Base-by-base conservation (phyloP, 1,140 invertebrate species). In the Nasonia giraulti region DNA sequence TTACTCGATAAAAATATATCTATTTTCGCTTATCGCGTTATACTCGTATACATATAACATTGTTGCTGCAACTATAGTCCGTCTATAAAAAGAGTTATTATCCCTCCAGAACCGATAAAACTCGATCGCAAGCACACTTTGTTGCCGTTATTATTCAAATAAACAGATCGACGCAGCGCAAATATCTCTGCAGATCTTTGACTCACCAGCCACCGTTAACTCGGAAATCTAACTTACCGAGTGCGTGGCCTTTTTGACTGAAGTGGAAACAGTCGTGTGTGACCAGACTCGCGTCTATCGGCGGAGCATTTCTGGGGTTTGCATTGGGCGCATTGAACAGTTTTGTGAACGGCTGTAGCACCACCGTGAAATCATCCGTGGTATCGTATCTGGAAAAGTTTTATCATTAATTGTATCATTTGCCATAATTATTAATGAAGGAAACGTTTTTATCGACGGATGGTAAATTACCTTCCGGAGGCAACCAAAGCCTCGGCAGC, bases 181-280 rank as follows among this genome's bases (percentile, higher is more conserved):
- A 37, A 37, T 27, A 27, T 27, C 27, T 27, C 27, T 27, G 27
- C 27, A 27, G 47, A 50, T 0, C 10, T n/a, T 17, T 62, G 2
- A 62, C n/a, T 6, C 55, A n/a, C 55, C 55, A 40, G n/a, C 44
- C 20, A 7, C 1, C 17, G 66, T 11, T 80, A 37, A 69, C 11
- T 14, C 0, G 44, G 44, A 78, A 69, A 82, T 69, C 3, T 3
- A 20, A n/a, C 85, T 92, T 90, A 94, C 94, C 94, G 27, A 94
- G 89, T 31, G 94, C 93, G 74, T 95, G 95, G 4, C 95, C 94
- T 87, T 94, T 94, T 86, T 94, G 93, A 85, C 94, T 95, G 81
- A 95, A 94, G 85, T 95, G 95, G 88, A 96, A 96, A 89, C 95
- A 95, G 85, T 95, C 95, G 20, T 95, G 93, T 3, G 95, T 94